These are phyloP conservation scores for Cephus spinipes DNA, from an alignment of 2,888 invertebrate species.

Conservation along the genomic window DNA sequence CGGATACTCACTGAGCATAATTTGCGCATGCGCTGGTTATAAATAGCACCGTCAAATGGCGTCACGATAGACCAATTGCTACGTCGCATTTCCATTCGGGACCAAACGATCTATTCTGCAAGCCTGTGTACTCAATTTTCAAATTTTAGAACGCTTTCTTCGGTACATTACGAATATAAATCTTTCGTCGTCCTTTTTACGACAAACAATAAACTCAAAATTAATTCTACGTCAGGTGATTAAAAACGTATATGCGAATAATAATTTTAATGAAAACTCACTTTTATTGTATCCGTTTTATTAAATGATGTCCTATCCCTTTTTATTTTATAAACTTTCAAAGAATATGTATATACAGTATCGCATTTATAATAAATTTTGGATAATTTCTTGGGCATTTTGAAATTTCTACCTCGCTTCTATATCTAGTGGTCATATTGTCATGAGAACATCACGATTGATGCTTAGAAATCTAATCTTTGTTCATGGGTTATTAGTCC, in stretches of 20 bases:
- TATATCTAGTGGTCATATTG: neutral
- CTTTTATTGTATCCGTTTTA: neutral
- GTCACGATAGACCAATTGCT: constrained; percentile 55
- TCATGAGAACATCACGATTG: neutral
- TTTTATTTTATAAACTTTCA: neutral
- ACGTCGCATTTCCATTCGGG: neutral
- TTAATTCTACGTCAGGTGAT: neutral
- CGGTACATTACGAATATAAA: neutral
- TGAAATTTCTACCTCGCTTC: neutral
- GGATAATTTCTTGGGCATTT: neutral
- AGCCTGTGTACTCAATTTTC: neutral
- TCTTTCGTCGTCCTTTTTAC: neutral
- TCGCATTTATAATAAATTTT: neutral
- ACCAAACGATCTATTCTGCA: neutral
- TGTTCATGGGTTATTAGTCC: neutral
- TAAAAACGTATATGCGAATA: neutral
- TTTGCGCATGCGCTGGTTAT: constrained; percentile 55
- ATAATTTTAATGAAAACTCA: neutral
- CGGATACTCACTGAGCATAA: constrained; percentile 53
- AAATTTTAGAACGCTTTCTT: neutral
- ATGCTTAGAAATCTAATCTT: neutral
- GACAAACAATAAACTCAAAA: neutral
- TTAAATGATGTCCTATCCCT: neutral
- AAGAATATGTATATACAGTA: neutral
- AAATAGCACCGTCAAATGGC: constrained; percentile 53